These are phyloP conservation scores for Apomyelois bistriatella DNA, from an alignment of 2,888 invertebrate species.

Conservation along the genomic window DNA sequence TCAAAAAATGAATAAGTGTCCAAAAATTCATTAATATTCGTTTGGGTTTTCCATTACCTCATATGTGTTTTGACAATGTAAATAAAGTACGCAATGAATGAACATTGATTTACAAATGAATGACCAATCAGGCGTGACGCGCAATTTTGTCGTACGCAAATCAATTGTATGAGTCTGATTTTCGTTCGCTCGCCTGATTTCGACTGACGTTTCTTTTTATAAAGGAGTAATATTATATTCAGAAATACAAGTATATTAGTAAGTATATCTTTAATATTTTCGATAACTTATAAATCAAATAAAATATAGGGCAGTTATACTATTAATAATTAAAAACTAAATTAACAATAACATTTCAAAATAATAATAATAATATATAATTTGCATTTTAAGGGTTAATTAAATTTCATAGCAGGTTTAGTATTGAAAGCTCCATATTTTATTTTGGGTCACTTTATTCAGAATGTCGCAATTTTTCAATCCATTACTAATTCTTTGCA, in stretches of 20 bases:
- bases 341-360: too few relatives aligned
- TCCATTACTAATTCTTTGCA: not conserved
- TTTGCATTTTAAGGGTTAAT: not conserved
- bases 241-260: too few relatives aligned
- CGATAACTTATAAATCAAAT: too few relatives aligned
- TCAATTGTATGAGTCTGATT: conserved; percentile 32
- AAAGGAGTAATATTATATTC: too few relatives aligned
- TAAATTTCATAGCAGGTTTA: too few relatives aligned
- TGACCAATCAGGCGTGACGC: conserved; percentile 47
- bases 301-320: too few relatives aligned
- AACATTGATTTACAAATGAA: conserved; percentile 52
- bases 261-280: too few relatives aligned
- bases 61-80: conserved; percentile 33
- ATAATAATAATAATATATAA: too few relatives aligned
- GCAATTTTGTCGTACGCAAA: conserved; percentile 42
- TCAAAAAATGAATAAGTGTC: not conserved
- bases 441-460: not conserved
- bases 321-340: too few relatives aligned
- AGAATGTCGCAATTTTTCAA: not conserved
- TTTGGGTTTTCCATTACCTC: conserved; percentile 23
- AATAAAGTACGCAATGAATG: conserved; percentile 41
- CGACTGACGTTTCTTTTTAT: not conserved
- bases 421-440: not conserved
- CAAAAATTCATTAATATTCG: not conserved
- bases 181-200: conserved; percentile 20